phyloP scores from a whole-genome alignment of 2,888 invertebrate species.

The Orchesella flavescens region DNA sequence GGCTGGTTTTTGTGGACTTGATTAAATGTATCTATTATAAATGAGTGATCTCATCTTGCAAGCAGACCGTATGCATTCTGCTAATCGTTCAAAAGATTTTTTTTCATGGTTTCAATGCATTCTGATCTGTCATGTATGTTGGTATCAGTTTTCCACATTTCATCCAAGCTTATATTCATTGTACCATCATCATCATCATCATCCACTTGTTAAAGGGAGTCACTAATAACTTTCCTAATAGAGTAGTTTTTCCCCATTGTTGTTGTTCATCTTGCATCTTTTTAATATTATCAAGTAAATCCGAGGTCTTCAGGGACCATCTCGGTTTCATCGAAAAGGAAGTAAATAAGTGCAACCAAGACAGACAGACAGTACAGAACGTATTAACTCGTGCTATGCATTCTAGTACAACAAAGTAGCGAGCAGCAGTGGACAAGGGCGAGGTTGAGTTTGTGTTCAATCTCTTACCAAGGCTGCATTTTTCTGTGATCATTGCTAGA shows the following conservation, averaged over 20 bases:
- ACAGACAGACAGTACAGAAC: too few relatives aligned
- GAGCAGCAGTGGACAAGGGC: too few relatives aligned
- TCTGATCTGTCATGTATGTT: slow-evolving; percentile 40
- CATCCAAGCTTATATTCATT: neutral
- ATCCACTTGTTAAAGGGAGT: neutral
- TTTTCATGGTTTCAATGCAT: neutral
- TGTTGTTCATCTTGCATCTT: neutral
- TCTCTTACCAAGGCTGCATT: too few relatives aligned
- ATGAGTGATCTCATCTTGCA: slow-evolving; percentile 48
- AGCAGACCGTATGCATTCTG: neutral
- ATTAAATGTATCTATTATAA: slow-evolving; percentile 61
- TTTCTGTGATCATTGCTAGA: too few relatives aligned
- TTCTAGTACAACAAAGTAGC: too few relatives aligned
- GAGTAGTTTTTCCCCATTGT: neutral
- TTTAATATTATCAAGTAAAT: slow-evolving; percentile 34
- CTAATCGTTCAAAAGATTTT: slow-evolving; percentile 31
- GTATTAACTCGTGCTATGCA: too few relatives aligned
- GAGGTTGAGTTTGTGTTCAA: too few relatives aligned
- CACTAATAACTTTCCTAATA: neutral
- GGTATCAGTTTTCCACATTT: slow-evolving; percentile 33
- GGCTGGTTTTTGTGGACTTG: slow-evolving; percentile 47
- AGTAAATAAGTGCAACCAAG: neutral
- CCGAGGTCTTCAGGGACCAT: slow-evolving; percentile 32
- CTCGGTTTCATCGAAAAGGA: neutral
- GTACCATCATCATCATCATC: neutral